phyloP scores from a whole-genome alignment of 2,797 vertebrate species.

The Chromis chromis region DNA sequence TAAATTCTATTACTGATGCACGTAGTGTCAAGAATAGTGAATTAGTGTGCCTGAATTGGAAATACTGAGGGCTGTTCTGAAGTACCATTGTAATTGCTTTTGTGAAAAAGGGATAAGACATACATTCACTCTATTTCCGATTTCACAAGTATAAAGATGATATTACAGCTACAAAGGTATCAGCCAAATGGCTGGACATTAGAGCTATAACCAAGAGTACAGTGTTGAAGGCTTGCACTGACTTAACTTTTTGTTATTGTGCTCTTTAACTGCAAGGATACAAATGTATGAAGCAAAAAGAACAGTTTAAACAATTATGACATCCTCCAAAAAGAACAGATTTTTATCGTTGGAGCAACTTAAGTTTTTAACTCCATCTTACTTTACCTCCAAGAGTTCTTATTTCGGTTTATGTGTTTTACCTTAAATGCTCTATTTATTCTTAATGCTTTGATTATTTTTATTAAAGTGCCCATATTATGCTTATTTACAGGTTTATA shows the following conservation, averaged over 20 bases:
- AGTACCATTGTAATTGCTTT: conserved; percentile 8
- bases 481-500: no score
- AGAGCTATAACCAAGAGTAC: neutral
- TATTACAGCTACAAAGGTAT: neutral
- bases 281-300: neutral
- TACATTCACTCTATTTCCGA: conserved; percentile 11
- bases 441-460: no score
- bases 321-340: neutral
- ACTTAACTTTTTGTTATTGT: neutral
- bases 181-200: neutral
- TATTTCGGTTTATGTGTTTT: no score
- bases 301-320: neutral
- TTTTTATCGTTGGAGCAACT: no score
- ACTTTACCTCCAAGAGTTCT: no score
- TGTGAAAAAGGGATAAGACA: neutral
- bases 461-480: no score
- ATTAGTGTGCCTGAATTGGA: conserved; percentile 5
- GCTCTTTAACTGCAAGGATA: neutral
- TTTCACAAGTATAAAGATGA: conserved; percentile 12
- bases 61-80: conserved; percentile 1
- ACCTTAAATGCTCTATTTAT: no score
- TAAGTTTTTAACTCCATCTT: no score
- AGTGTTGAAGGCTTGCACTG: neutral
- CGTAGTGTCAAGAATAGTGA: conserved; percentile 20
- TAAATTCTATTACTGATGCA: conserved; percentile 44